These are phyloP conservation scores for Eupleurogrammus muticus DNA, from an alignment of 2,797 vertebrate genomes.

Conservation along the genomic window DNA sequence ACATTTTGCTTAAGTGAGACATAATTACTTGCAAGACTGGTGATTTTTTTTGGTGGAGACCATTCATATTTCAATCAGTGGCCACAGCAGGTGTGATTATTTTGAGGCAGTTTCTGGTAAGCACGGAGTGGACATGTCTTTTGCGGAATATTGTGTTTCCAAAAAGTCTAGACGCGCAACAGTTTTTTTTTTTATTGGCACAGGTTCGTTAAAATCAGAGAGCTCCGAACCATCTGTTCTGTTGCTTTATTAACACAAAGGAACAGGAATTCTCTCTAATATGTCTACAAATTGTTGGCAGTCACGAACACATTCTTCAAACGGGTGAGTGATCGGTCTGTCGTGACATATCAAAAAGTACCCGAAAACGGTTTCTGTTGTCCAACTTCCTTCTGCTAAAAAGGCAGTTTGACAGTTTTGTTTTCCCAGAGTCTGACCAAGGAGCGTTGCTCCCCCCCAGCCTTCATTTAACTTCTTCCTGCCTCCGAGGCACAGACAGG, in stretches of 20 bases:
- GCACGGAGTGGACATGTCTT: neutral
- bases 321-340: constrained; percentile 39
- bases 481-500: constrained; percentile 45
- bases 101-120: neutral
- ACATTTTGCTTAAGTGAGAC: constrained; percentile 45
- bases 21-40: constrained; percentile 42
- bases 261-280: neutral
- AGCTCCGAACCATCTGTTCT: neutral
- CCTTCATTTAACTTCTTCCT: constrained; percentile 44
- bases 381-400: neutral
- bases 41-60: constrained; percentile 24
- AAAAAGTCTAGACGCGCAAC: constrained; percentile 2
- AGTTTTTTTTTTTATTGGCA: neutral
- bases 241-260: neutral
- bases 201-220: neutral
- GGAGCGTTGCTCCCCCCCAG: constrained; percentile 16
- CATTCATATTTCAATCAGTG: constrained; percentile 43
- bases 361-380: constrained; percentile 18
- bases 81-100: constrained; percentile 25
- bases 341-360: constrained; percentile 9
- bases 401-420: neutral
- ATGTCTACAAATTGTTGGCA: neutral
- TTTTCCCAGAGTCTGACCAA: constrained; percentile 26
- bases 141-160: neutral
- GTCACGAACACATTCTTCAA: neutral